Evolutionary conservation across 64 coral and sea anemone species (phyloP), one percentile per base, ranked within the genome.

Genomic region (Hydrozoanthus tunicans): DNA sequence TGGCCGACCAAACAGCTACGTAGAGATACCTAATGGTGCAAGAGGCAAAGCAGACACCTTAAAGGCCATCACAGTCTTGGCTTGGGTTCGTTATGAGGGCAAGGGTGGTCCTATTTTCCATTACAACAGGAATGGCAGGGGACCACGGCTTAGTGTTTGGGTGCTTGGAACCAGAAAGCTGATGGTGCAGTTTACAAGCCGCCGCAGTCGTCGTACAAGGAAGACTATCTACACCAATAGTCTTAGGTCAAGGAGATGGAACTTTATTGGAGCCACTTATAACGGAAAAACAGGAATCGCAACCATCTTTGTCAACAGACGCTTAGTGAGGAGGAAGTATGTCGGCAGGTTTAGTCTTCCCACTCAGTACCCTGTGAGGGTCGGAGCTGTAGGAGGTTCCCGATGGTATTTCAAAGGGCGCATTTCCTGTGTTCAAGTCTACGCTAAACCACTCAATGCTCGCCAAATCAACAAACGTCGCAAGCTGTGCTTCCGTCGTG

Each of bases 221-320:
- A 62, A 67, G 17, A 25, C 82, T 89, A 70, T 95, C 11, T 15
- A 62, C 9, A 60, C 64, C 65, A 63, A 89, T 60, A 70, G 72
- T 26, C 75, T 5, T 13, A 43, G 2, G 32, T 43, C 32, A 43
- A 72, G 81, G 23, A 56, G 58, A 12, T 92, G 91, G 91, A 80
- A 93, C 51, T 93, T 86, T 58, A 80, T 96, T 3, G 94, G 91
- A 11, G 64, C 91, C 8, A 86, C 91, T 51, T 96, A 96, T 60
- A 77, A 93, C 23, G 59, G 7, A 70, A 82, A 43, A 90, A 80
- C 77, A 5, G 77, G 77, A 56, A 23, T 59, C 17, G 54, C 55
- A 1, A 56, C 17, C 4, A 54, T 80, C 17, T 80, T 80, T 17
- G 53, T 58, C 4, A 80, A 80, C 55, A 60, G 6, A 51, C 53